Base-by-base conservation (phyloP, 64 coral and sea anemone species). In the Porites australiensis region DNA sequence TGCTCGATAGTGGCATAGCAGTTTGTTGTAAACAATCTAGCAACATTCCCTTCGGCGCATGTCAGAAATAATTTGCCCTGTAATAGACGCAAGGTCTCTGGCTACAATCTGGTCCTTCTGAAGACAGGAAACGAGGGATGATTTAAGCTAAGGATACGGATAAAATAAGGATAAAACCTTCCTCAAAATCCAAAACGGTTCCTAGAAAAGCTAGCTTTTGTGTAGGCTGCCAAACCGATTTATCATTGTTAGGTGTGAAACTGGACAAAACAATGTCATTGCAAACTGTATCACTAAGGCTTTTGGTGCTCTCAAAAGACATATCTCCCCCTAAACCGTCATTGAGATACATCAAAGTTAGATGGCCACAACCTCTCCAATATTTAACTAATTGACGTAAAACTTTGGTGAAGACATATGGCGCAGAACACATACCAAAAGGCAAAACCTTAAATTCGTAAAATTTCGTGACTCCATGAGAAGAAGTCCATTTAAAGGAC, bases 1-100 rank as follows among this genome's bases (percentile, higher is more conserved):
- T 49, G 27, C 52, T 79, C 82, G 59, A 93, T 87, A 54, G 90
- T 73, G 23, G 44, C 44, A 93, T 93, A 87, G 74, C 90, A 87
- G 74, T 70, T 64, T 44, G 71, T 70, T 54, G 72, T 86, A n/a
- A 86, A 51, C 62, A 87, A 65, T 50, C 70, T 74, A 13, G 62
- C 70, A 95, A 21, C 74, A 79, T n/a, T 87, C 77, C 86, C 77
- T 23, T 22, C 66, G 20, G 66, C 66, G 23, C 66, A 69, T n/a
- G 18, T 23, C 66, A 69, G n/a, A 69, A 23, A 69, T 69, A 69
- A 69, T 21, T 69, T 69, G 66, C 66, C 66, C 66, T 21, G 66
- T 21, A 69, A 21, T 13, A 13, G 44, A 73, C 44, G 70, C 37
- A 73, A 73, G 70, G 37, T 73, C 70, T 73, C 70, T 73, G 70